Conservation (phyloP, 2,797 vertebrate species). For the Carcharodon carcharias region DNA sequence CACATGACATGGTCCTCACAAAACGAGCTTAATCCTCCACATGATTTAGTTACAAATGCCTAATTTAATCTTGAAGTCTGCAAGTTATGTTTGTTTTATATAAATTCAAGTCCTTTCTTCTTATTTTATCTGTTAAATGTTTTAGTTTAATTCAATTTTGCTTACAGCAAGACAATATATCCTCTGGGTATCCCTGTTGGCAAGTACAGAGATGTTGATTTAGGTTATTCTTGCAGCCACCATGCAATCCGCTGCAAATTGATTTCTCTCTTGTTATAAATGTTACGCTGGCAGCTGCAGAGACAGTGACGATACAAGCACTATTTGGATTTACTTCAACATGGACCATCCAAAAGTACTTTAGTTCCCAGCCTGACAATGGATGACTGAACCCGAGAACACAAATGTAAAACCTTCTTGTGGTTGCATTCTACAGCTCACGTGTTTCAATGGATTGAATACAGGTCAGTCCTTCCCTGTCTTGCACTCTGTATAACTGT, state of each 20-base stretch:
- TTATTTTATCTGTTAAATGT: not conserved
- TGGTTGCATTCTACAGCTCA: not conserved
- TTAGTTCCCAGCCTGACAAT: not conserved
- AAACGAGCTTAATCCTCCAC: not conserved
- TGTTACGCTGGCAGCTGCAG: not conserved
- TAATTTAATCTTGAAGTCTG: not conserved
- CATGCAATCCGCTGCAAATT: conserved; percentile 46
- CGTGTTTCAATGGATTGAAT: not conserved
- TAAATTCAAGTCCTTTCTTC: not conserved
- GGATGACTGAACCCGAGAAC: not conserved
- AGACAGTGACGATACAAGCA: conserved; percentile 9
- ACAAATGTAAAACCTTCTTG: not conserved
- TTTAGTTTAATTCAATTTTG: conserved; percentile 22
- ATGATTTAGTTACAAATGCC: not conserved
- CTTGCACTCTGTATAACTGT: not conserved
- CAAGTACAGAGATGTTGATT: not conserved
- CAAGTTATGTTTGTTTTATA: not conserved
- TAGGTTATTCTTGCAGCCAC: conserved; percentile 56
- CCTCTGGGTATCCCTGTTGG: not conserved
- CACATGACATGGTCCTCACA: not conserved
- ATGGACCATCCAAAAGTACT: not conserved
- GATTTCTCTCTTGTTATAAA: conserved; percentile 48
- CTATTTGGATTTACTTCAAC: conserved; percentile 41
- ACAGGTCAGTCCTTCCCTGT: not conserved
- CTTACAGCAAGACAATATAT: no score